Evolutionary conservation across 2,888 invertebrate genomes (phyloP).

Genomic region (Drosophila percnosoma): DNA sequence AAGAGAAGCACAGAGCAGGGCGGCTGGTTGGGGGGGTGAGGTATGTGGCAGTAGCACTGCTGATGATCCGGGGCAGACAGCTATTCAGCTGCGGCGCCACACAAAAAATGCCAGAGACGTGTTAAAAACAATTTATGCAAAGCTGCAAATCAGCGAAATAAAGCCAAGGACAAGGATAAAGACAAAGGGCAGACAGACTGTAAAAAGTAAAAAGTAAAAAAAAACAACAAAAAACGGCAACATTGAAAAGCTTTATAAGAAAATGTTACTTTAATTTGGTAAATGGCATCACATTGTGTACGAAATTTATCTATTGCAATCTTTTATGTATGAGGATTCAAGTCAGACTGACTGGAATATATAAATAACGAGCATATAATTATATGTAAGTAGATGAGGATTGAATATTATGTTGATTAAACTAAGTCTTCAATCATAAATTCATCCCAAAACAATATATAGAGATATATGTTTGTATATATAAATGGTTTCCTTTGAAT

Average conservation of each 20-base stretch:
- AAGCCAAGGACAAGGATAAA: conserved; percentile 22
- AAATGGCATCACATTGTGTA: neutral
- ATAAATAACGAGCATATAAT: neutral
- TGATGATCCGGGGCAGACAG: conserved; percentile 28
- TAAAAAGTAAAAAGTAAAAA: neutral
- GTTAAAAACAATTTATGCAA: conserved; percentile 68
- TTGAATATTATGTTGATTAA: neutral
- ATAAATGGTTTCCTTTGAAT: neutral
- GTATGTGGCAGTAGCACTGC: neutral
- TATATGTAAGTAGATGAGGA: neutral
- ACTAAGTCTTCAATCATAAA: neutral
- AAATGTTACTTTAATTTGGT: neutral
- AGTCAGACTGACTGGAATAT: neutral
- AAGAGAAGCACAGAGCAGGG: neutral
- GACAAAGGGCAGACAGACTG: conserved; percentile 1
- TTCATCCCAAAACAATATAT: neutral
- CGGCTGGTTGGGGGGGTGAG: no score
- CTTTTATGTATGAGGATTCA: neutral
- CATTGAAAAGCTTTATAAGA: neutral
- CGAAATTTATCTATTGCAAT: neutral
- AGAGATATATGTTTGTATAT: neutral
- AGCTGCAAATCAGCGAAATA: conserved; percentile 50
- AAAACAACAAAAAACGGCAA: neutral
- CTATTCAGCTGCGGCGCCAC: conserved; percentile 25
- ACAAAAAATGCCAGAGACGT: conserved; percentile 50